Percentiles rank a stretch among this genome's conserved stretches.
phyloP scores from a whole-genome alignment of 2,113 vertebrate species.

The Rhadina sibilatrix region DNA sequence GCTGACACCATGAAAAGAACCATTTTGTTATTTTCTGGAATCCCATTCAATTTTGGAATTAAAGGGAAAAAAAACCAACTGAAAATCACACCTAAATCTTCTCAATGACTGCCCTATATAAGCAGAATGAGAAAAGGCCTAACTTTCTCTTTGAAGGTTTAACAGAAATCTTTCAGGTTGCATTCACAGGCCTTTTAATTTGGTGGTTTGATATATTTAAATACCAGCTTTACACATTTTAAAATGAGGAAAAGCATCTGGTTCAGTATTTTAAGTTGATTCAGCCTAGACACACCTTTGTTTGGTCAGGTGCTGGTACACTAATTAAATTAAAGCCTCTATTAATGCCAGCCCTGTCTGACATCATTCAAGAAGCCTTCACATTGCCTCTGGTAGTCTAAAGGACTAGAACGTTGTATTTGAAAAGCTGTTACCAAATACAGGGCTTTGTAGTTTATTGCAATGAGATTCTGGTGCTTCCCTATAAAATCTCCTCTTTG shows the following conservation, averaged over 20 bases:
- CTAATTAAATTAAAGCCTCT: slow-evolving; percentile 52
- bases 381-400: background rate
- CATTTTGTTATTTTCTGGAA: background rate
- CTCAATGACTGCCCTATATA: background rate
- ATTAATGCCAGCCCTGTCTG: slow-evolving; percentile 25
- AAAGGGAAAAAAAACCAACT: background rate
- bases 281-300: slow-evolving; percentile 55
- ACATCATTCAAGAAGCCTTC: background rate
- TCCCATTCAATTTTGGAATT: background rate
- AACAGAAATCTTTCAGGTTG: background rate
- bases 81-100: background rate
- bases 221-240: slow-evolving; percentile 14
- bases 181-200: slow-evolving; percentile 20
- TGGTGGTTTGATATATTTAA: background rate
- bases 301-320: slow-evolving; percentile 64
- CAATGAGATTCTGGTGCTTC: background rate
- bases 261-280: slow-evolving; percentile 34
- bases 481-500: background rate
- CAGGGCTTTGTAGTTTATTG: slow-evolving; percentile 12
- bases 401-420: background rate
- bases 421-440: slow-evolving; percentile 10
- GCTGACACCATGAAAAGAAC: background rate
- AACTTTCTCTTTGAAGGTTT: background rate
- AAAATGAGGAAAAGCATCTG: slow-evolving; percentile 26
- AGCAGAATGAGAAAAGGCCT: background rate